Percentiles rank a stretch among this genome's conserved stretches.
Evolutionary conservation across 2,888 invertebrate genomes (phyloP).

Genomic region (Melikaiella ostensackeni): DNA sequence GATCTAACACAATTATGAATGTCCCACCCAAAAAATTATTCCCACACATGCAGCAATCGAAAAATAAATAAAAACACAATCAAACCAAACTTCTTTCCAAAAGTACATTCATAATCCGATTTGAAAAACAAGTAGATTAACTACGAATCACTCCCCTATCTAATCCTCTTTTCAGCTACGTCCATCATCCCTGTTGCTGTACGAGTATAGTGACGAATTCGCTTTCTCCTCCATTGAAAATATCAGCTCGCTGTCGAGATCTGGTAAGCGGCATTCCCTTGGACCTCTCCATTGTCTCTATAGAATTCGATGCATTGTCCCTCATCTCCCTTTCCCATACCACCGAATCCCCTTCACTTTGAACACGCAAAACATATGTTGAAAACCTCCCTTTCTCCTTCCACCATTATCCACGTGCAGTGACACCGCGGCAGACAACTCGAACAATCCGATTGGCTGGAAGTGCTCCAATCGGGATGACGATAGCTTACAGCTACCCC

Average conservation of each 20-base stretch:
- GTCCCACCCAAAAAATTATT: no score
- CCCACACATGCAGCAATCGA: no score
- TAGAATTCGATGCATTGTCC: slow-evolving; percentile 12
- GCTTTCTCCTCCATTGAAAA: slow-evolving; percentile 39
- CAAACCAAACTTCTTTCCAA: not conserved
- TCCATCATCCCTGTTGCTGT: slow-evolving; percentile 19
- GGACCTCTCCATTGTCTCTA: slow-evolving; percentile 31
- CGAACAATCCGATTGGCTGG: slow-evolving; percentile 48
- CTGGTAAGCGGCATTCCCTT: slow-evolving; percentile 30
- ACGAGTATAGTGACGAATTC: slow-evolving; percentile 18
- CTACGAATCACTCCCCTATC: slow-evolving; percentile 13
- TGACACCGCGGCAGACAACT: slow-evolving; percentile 48
- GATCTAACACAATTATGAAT: no score
- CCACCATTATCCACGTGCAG: slow-evolving; percentile 44
- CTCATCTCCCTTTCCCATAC: not conserved
- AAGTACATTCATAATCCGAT: slow-evolving; percentile 18
- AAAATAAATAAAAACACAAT: not conserved
- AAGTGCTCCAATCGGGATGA: slow-evolving; percentile 25
- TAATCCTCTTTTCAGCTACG: slow-evolving; percentile 31
- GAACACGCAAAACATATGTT: slow-evolving; percentile 55
- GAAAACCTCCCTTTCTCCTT: slow-evolving; percentile 51
- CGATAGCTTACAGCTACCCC: slow-evolving; percentile 20
- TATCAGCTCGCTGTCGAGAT: slow-evolving; percentile 15
- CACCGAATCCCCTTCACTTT: slow-evolving; percentile 18
- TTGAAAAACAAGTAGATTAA: slow-evolving; percentile 24